Conservation (phyloP, 2,797 vertebrate species). For the Zalophus californianus region DNA sequence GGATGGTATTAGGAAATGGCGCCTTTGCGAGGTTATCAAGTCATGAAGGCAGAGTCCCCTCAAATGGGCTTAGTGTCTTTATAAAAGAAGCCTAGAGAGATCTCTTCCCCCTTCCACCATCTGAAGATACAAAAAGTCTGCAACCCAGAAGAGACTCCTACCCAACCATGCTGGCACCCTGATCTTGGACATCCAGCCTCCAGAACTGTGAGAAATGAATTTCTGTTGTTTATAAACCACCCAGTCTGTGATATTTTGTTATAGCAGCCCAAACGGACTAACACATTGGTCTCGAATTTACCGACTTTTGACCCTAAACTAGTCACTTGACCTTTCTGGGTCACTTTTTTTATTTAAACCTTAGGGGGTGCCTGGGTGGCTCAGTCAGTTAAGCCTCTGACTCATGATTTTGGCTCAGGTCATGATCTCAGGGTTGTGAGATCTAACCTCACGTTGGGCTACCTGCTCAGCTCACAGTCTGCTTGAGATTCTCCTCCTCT, state of each 20-base stretch:
- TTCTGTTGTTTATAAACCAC: neutral
- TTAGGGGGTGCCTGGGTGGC: neutral
- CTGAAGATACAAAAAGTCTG: neutral
- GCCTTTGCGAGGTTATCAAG: neutral
- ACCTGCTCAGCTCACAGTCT: neutral
- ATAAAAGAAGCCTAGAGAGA: neutral
- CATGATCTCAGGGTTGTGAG: neutral
- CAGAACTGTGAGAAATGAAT: neutral
- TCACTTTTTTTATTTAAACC: neutral
- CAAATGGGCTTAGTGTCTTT: neutral
- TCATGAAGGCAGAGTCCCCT: neutral
- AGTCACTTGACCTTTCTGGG: neutral
- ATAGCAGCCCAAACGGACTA: neutral
- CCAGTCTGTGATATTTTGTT: neutral
- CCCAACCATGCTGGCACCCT: neutral
- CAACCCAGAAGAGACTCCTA: neutral
- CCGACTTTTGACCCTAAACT: neutral
- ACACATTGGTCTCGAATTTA: neutral
- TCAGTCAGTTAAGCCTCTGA: neutral
- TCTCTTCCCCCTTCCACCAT: neutral
- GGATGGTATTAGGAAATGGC: neutral
- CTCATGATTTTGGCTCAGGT: neutral
- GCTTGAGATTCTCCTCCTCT: neutral
- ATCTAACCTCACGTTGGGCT: neutral
- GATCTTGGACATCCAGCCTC: neutral